Conservation (phyloP, 2,888 invertebrate genomes). For the Punctoribates punctum region DNA sequence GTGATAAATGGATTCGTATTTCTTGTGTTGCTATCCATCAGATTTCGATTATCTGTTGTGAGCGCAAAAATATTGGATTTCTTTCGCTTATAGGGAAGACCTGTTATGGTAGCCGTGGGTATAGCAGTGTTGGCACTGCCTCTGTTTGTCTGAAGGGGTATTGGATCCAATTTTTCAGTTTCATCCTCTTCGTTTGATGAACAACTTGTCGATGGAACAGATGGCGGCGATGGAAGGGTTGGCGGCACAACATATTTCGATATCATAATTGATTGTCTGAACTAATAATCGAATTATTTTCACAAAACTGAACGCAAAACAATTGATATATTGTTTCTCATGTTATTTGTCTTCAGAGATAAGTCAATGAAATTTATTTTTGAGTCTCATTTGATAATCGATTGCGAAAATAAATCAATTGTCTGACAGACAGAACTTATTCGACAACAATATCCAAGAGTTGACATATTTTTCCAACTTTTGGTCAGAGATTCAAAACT, state of each 20-base stretch:
- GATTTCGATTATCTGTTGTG: neutral
- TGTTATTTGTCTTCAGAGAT: neutral
- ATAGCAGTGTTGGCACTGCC: neutral
- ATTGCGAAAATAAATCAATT: neutral
- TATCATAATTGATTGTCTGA: slow-evolving; percentile 12
- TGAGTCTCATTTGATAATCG: slow-evolving; percentile 1
- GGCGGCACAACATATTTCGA: slow-evolving; percentile 17
- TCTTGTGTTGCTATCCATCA: neutral
- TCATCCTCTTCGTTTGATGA: slow-evolving; percentile 28
- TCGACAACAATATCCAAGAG: neutral
- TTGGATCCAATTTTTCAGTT: neutral
- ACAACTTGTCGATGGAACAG: slow-evolving; percentile 10
- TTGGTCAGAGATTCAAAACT: neutral
- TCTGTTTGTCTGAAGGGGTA: neutral
- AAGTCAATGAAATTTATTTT: neutral
- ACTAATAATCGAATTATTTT: neutral
- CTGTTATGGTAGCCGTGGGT: slow-evolving; percentile 21
- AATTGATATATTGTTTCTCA: slow-evolving; percentile 10
- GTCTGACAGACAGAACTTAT: neutral
- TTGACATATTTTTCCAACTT: neutral
- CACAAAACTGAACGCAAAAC: slow-evolving; percentile 5
- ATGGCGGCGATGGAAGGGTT: neutral
- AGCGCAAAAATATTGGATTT: slow-evolving; percentile 30
- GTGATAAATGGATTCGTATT: neutral
- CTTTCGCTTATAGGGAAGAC: slow-evolving; percentile 25